A percentile compares a stretch with the other conserved stretches of the same genome.
Conservation (phyloP, 2,797 vertebrate genomes). For the Dipus sagitta region DNA sequence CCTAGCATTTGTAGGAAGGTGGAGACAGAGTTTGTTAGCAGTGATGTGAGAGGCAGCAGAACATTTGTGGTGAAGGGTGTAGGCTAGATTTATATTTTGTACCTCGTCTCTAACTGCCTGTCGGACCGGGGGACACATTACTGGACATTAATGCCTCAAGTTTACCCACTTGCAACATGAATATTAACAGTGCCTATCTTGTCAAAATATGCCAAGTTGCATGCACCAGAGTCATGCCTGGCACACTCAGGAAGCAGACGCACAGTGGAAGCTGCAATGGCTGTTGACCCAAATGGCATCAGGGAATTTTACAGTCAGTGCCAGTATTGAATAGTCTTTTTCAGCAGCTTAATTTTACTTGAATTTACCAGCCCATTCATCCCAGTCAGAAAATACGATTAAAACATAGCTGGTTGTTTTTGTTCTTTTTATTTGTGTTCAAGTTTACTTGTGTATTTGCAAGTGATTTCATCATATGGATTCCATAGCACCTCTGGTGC, state of each 20-base stretch:
- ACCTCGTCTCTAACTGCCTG: background rate
- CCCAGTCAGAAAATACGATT: slow-evolving; percentile 29
- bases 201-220: background rate
- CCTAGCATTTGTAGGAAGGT: background rate
- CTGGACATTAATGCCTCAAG: background rate
- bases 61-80: background rate
- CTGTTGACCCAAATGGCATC: background rate
- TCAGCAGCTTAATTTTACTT: slow-evolving; percentile 11
- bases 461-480: background rate
- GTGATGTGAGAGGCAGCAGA: background rate
- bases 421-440: background rate
- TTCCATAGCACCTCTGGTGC: background rate
- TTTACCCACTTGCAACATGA: background rate
- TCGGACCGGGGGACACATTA: background rate
- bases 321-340: background rate
- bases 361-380: background rate
- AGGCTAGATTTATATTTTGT: background rate
- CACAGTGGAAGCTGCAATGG: background rate
- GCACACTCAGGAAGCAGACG: no score
- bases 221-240: background rate
- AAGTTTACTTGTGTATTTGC: background rate
- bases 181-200: background rate
- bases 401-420: background rate
- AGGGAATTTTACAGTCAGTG: background rate
- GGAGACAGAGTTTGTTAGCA: background rate